A percentile compares a stretch with the other conserved stretches of the same genome.
Evolutionary conservation across 2,888 invertebrate species (phyloP).

Genomic region (Nipponacmea schrenckii): DNA sequence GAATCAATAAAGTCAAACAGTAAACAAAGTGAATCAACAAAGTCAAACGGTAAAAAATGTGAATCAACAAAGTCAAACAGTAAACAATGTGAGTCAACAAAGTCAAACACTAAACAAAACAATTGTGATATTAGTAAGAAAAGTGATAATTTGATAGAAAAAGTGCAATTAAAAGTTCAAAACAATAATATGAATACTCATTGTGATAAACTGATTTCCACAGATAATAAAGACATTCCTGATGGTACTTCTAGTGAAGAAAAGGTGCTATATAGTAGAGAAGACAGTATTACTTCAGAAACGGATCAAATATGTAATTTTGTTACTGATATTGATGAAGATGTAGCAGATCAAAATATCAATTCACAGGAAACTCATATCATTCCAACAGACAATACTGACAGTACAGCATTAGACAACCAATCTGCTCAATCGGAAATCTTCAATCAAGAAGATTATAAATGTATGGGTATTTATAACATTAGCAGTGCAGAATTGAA

Average conservation of each 20-base stretch:
- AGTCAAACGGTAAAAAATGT: too few relatives aligned
- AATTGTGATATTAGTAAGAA: background rate
- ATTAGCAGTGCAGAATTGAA: background rate
- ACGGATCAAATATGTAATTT: slow-evolving; percentile 36
- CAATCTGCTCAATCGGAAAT: background rate
- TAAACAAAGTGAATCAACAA: too few relatives aligned
- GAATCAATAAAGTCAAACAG: too few relatives aligned
- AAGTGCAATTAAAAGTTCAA: background rate
- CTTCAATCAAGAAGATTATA: background rate
- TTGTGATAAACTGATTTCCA: background rate
- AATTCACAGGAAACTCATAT: background rate
- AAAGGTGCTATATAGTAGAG: too few relatives aligned
- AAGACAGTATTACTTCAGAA: background rate
- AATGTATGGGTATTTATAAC: background rate
- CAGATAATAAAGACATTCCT: slow-evolving; percentile 4
- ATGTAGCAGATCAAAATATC: slow-evolving; percentile 12
- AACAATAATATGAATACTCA: background rate
- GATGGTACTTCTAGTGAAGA: background rate
- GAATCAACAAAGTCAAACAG: too few relatives aligned
- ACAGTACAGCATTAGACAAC: background rate
- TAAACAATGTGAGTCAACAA: too few relatives aligned
- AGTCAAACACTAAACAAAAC: too few relatives aligned
- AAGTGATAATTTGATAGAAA: background rate
- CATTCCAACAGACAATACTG: background rate
- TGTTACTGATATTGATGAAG: slow-evolving; percentile 43